These are phyloP conservation scores for Eulemur coronatus DNA, from an alignment of 2,797 vertebrate species.

Conservation along the genomic window DNA sequence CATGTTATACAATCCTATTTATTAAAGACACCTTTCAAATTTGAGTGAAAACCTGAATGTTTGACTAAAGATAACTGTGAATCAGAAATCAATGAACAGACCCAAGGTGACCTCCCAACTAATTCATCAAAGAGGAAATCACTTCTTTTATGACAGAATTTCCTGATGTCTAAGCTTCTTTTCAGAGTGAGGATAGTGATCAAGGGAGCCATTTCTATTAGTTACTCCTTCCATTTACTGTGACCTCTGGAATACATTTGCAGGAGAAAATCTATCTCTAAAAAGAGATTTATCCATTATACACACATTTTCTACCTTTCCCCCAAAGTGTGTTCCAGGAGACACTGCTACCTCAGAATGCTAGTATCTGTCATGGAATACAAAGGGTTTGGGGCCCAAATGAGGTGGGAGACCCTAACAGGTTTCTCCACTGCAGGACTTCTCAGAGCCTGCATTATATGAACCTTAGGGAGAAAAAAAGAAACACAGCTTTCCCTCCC, in stretches of 20 bases:
- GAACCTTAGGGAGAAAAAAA: not conserved
- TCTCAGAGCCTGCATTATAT: not conserved
- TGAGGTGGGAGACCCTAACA: not conserved
- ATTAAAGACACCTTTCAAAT: conserved; percentile 33
- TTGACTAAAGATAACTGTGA: conserved; percentile 44
- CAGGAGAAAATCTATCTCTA: conserved; percentile 11
- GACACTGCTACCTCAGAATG: conserved; percentile 21
- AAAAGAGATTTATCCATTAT: conserved; percentile 2
- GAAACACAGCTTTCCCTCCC: not conserved
- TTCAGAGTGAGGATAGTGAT: not conserved
- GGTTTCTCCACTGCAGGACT: not conserved
- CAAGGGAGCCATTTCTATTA: conserved; percentile 6
- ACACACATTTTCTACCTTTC: conserved; percentile 4
- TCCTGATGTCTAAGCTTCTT: not conserved
- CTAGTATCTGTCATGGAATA: not conserved
- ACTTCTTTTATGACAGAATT: conserved; percentile 43
- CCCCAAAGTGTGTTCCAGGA: not conserved
- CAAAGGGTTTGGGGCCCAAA: not conserved
- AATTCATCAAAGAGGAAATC: conserved; percentile 34
- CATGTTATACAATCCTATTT: not conserved
- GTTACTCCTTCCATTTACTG: conserved; percentile 24
- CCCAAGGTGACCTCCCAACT: not conserved
- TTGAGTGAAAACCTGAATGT: conserved; percentile 45
- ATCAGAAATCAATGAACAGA: conserved; percentile 48
- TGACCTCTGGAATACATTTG: conserved; percentile 25